Base-by-base conservation (phyloP, 2,113 vertebrate genomes). In the Notarius quadriscutis region DNA sequence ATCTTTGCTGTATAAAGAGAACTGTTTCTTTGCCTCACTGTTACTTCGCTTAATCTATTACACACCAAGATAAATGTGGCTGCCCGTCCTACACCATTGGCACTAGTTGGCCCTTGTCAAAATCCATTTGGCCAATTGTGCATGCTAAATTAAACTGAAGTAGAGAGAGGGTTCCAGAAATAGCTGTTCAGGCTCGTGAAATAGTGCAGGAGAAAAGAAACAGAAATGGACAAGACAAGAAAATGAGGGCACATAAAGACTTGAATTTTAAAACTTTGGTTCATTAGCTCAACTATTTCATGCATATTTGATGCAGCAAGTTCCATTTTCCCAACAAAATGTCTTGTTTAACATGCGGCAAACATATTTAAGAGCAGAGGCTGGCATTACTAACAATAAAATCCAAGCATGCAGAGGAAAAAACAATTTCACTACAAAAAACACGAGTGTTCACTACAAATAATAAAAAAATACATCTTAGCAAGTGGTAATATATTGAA, bases 31-130 rank as follows among this genome's bases (percentile, higher is more conserved):
- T 57, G 77, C n/a, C 53, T 80, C n/a, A 80, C n/a, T 57, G n/a
- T 41, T 41, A 10, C 79, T 81, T 81, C 12, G 27, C 27, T 9
- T 60, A 81, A 81, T 41, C 30, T 57, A 81, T 81, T 41, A 81
- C 57, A 81, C 18, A 41, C 79, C 30, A 62, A 25, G 79, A 57
- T 14, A 22, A 62, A 41, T 12, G 30, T 62, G 34, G 57, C 34
- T 14, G 30, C 20, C 10, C 1, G 18, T 81, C 57, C 18, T 62
- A 41, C 27, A 48, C 57, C 30, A 62, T 8, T 62, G 57, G 30
- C 57, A 60, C 79, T 60, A 81, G 79, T 62, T 60, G 55, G 55
- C 18, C 79, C 55, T 81, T 81, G 57, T 81, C 79, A 41, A 81
- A 62, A 62, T 48, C 79, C 34, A 62, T 81, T 81, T 81, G 79